Conservation (phyloP, 2,797 vertebrate genomes). For the Thaleichthys pacificus region DNA sequence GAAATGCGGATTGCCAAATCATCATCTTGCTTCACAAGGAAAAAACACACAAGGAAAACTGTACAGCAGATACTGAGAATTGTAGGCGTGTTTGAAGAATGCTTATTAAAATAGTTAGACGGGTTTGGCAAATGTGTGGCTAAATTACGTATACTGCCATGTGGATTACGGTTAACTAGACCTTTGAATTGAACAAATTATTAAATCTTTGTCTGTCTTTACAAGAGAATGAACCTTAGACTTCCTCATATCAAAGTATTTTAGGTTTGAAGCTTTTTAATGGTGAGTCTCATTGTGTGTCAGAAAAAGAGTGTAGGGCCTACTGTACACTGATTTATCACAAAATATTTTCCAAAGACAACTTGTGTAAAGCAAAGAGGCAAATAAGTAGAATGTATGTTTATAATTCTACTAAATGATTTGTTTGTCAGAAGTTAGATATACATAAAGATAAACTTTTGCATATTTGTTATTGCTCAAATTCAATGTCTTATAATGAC, state of each 20-base stretch:
- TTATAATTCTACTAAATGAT: not conserved
- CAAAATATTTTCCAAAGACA: not conserved
- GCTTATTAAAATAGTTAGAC: constrained; percentile 13
- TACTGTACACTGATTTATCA: not conserved
- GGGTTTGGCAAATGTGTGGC: constrained; percentile 5
- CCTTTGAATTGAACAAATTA: not conserved
- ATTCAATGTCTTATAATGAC: not conserved
- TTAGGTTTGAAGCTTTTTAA: not conserved
- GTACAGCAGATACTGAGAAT: constrained; percentile 12
- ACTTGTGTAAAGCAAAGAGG: no score
- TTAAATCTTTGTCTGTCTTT: not conserved
- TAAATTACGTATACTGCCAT: not conserved
- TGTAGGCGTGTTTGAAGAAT: constrained; percentile 13
- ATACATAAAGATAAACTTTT: no score
- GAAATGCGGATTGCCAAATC: no score
- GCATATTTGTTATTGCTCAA: not conserved
- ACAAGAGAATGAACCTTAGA: not conserved
- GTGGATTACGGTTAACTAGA: not conserved
- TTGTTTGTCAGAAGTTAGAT: not conserved
- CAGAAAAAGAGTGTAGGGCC: no score
- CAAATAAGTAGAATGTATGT: no score
- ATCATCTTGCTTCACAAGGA: not conserved
- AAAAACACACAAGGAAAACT: not conserved
- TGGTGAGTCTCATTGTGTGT: not conserved
- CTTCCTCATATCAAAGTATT: not conserved